These are phyloP conservation scores for Tetropium fuscum DNA, from an alignment of 2,888 invertebrate species.

Conservation along the genomic window DNA sequence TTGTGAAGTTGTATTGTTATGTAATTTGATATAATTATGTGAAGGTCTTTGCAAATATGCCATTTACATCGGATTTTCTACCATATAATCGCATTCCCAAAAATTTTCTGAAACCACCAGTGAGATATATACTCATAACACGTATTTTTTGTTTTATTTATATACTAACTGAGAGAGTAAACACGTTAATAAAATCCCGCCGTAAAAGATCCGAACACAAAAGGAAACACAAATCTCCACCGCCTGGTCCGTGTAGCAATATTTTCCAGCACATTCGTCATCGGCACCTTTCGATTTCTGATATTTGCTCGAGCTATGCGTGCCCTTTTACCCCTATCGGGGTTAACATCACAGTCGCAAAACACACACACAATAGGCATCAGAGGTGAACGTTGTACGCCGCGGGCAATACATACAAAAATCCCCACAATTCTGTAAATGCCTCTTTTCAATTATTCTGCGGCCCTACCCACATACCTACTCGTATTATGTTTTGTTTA, in stretches of 20 bases:
- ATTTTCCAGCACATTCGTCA: slow-evolving; percentile 23
- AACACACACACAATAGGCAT: slow-evolving; percentile 29
- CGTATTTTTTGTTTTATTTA: too few relatives aligned
- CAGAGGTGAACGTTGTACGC: slow-evolving; percentile 31
- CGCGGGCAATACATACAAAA: slow-evolving; percentile 31
- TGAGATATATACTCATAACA: too few relatives aligned
- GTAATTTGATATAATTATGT: too few relatives aligned
- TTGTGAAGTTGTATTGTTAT: too few relatives aligned
- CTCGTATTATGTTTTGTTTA: slow-evolving; percentile 18
- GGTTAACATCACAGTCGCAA: slow-evolving; percentile 25
- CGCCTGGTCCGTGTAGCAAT: slow-evolving; percentile 2
- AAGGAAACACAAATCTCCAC: neutral
- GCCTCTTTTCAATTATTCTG: slow-evolving; percentile 30
- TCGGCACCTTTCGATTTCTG: slow-evolving; percentile 14
- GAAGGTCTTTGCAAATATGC: too few relatives aligned
- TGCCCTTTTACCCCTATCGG: slow-evolving; percentile 34
- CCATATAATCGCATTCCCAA: too few relatives aligned
- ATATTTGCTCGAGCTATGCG: too few relatives aligned
- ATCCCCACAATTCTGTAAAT: slow-evolving; percentile 30
- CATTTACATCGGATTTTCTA: too few relatives aligned
- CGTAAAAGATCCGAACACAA: neutral
- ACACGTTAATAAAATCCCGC: slow-evolving; percentile 3
- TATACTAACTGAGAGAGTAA: too few relatives aligned
- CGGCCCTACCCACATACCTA: slow-evolving; percentile 6
- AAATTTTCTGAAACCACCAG: too few relatives aligned